A percentile compares a stretch with the other conserved stretches of the same genome.
These are phyloP conservation scores for Trichopria drosophilae DNA, from an alignment of 2,888 invertebrate genomes.

Conservation along the genomic window DNA sequence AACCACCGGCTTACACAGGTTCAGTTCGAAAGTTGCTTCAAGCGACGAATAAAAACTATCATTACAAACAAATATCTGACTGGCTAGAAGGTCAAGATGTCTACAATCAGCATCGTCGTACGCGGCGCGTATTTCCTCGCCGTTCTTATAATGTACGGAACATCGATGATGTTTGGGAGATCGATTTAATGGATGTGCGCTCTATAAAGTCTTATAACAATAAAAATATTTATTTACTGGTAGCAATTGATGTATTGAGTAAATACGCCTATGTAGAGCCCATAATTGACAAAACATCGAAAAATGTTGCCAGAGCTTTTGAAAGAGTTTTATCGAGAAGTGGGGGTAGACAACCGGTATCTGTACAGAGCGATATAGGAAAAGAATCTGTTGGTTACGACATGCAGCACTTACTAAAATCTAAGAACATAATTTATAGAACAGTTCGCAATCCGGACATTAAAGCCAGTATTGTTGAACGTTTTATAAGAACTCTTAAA, in stretches of 20 bases:
- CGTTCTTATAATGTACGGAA: constrained; percentile 21
- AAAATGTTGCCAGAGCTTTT: constrained; percentile 30
- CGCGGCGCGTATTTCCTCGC: constrained; percentile 19
- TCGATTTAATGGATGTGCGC: constrained; percentile 18
- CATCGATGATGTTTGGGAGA: constrained; percentile 32
- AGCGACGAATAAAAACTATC: no score
- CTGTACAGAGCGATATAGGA: constrained; percentile 37
- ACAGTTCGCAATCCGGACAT: constrained; percentile 17
- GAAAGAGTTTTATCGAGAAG: constrained; percentile 29
- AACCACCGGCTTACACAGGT: neutral
- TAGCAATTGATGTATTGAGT: constrained; percentile 25
- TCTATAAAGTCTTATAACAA: constrained; percentile 17
- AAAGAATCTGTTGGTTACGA: constrained; percentile 35
- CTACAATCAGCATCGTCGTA: constrained; percentile 22
- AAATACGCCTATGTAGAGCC: no score
- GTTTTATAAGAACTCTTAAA: constrained; percentile 25
- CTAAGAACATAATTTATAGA: constrained; percentile 17
- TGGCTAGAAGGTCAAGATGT: constrained; percentile 30
- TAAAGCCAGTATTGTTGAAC: constrained; percentile 21
- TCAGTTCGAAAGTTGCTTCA: no score
- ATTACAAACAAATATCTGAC: no score
- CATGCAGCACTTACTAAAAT: constrained; percentile 12
- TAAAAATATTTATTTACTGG: constrained; percentile 14
- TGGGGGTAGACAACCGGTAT: constrained; percentile 8
- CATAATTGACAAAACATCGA: no score